Percentiles rank a stretch among this genome's conserved stretches.
phyloP scores from a whole-genome alignment of 2,113 vertebrate species.

The Archilochus colubris region DNA sequence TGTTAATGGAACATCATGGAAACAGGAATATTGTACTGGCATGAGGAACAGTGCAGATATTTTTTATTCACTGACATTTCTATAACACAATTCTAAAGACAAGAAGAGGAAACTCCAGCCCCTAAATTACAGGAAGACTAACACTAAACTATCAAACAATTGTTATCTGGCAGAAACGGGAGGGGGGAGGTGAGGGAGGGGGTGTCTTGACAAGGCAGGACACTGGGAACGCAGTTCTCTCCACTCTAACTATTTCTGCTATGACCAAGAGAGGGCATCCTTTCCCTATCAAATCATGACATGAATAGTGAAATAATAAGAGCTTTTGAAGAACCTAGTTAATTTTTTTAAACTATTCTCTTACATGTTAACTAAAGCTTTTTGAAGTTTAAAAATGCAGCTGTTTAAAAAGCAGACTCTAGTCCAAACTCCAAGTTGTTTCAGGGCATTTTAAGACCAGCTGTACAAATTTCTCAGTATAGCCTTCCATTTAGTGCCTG shows the following conservation, averaged over 20 bases:
- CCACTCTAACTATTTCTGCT: not conserved
- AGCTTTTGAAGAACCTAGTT: not conserved
- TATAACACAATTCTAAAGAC: not conserved
- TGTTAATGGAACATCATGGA: not conserved
- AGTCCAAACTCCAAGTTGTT: not conserved
- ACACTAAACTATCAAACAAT: not conserved
- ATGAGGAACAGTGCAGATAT: not conserved
- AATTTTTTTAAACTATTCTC: not conserved
- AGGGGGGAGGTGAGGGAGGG: no score
- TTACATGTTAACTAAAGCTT: not conserved
- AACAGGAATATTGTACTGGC: not conserved
- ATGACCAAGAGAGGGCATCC: not conserved
- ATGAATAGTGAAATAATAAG: rapidly evolving
- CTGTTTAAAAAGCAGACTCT: not conserved
- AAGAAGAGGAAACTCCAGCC: not conserved
- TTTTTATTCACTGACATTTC: not conserved
- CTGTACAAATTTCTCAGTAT: not conserved
- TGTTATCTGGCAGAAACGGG: not conserved
- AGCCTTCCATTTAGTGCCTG: not conserved
- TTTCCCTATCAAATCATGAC: not conserved
- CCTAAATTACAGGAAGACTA: not conserved
- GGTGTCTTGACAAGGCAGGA: not conserved
- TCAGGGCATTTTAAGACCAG: not conserved
- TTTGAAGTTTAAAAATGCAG: not conserved
- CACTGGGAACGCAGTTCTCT: not conserved